Evolutionary conservation across 2,113 vertebrate genomes (phyloP), one percentile per base, ranked within the genome.

Genomic region (Lonchura striata): DNA sequence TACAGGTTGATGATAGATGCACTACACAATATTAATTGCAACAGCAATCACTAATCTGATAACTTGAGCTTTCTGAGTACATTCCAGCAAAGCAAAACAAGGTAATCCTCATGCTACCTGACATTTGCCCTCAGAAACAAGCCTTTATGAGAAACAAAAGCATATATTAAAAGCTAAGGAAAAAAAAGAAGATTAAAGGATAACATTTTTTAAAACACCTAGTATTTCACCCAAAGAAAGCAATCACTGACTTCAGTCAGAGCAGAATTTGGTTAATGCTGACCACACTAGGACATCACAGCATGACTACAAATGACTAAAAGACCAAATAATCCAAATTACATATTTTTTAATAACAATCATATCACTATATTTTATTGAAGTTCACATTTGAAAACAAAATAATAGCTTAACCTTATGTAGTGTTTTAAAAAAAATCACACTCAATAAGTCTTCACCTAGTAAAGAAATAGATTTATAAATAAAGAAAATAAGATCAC

Each of bases 21-120:
- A 17, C 90, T 65, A 78, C 65, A 88, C 82, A 56, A 64, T 94
- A 94, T 92, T 95, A 96, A 93, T 90, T 88, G 79, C 88, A 90
- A 72, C 53, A 84, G 71, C 37, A 7, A 64, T 74, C 82, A 14
- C 88, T 81, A 86, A 70, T 86, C 90, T 95, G 95, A 83, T 90
- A 86, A 90, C 76, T 79, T 61, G 39, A 64, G 61, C 46, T 70
- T 88, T 94, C 71, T 47, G 27, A 89, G 66, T 65, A 90, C 85
- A 75, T 93, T 96, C 88, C 92, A 95, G 65, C 64, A 88, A 92
- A 93, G 69, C 47, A 93, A 92, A 96, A 94, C 61, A 83, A 81
- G 90, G 65, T 86, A 95, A 96, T 92, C 88, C 85, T 88, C 76
- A 3, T 39, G 21, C 75, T 47, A 46, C 54, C 92, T 90, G 90